phyloP scores from a whole-genome alignment of 64 coral and sea anemone genomes.

The Pocillopora verrucosa region DNA sequence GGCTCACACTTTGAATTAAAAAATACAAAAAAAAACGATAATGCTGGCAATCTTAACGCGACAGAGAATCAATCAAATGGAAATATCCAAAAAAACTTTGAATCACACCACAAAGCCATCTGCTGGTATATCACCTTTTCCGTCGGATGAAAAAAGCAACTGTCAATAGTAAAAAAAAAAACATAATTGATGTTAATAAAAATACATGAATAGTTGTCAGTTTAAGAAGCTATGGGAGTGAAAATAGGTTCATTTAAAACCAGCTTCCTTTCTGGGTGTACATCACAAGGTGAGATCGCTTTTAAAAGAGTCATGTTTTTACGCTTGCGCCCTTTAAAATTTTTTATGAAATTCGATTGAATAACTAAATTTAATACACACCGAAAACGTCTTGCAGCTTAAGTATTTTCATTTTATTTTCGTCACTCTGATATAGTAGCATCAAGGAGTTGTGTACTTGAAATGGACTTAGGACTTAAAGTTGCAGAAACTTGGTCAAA shows the following conservation, averaged over 20 bases:
- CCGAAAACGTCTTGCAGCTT: too few relatives aligned
- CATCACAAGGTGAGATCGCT: not conserved
- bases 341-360: not conserved
- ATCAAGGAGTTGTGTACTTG: too few relatives aligned
- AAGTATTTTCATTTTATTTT: too few relatives aligned
- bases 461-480: too few relatives aligned
- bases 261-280: not conserved
- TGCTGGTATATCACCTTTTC: not conserved
- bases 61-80: not conserved
- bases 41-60: too few relatives aligned
- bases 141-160: not conserved
- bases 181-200: conserved; percentile 1
- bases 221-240: not conserved
- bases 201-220: conserved; percentile 4
- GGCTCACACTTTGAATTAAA: not conserved
- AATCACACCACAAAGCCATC: not conserved
- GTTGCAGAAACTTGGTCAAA: too few relatives aligned
- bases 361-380: not conserved
- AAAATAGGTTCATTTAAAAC: not conserved
- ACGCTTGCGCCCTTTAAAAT: not conserved
- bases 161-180: not conserved
- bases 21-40: not conserved
- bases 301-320: not conserved
- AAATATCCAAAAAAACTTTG: not conserved
- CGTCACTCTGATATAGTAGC: too few relatives aligned